Conservation (phyloP, 2,888 invertebrate species). For the Lagria hirta region DNA sequence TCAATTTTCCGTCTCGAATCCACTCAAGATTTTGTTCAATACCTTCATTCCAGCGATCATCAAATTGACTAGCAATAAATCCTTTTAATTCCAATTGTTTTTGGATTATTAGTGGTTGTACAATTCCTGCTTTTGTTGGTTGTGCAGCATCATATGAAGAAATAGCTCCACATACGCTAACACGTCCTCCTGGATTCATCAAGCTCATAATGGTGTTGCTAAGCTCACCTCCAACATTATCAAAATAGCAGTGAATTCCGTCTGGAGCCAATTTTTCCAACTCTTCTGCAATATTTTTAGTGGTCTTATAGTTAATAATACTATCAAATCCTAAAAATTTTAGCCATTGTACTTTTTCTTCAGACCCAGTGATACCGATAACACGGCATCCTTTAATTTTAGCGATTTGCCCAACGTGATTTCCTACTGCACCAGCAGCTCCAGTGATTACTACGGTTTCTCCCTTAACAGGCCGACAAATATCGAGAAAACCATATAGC, state of each 20-base stretch:
- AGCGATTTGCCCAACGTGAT: slow-evolving; percentile 74
- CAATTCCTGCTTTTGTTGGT: slow-evolving; percentile 45
- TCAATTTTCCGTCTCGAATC: slow-evolving; percentile 67
- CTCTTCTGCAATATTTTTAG: slow-evolving; percentile 54
- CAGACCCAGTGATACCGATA: slow-evolving; percentile 69
- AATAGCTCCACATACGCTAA: slow-evolving; percentile 70
- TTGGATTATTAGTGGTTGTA: slow-evolving; percentile 60
- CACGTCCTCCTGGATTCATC: slow-evolving; percentile 66
- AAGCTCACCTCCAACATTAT: slow-evolving; percentile 74
- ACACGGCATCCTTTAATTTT: slow-evolving; percentile 69
- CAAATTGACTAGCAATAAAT: slow-evolving; percentile 60
- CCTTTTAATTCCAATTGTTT: slow-evolving; percentile 67
- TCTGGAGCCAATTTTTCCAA: slow-evolving; percentile 64
- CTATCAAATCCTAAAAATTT: slow-evolving; percentile 66
- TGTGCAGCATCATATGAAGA: slow-evolving; percentile 61
- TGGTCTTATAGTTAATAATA: slow-evolving; percentile 71
- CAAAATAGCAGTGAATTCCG: slow-evolving; percentile 74
- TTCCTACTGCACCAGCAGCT: slow-evolving; percentile 79
- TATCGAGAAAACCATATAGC: slow-evolving; percentile 69
- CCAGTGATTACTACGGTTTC: slow-evolving; percentile 72
- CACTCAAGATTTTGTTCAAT: slow-evolving; percentile 63
- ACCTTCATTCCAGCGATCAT: slow-evolving; percentile 62
- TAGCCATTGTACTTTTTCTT: slow-evolving; percentile 68
- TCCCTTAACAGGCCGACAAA: slow-evolving; percentile 68
- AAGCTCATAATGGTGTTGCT: slow-evolving; percentile 61